Base-by-base conservation (phyloP, 1,140 invertebrate genomes). In the Coelopa frigida region DNA sequence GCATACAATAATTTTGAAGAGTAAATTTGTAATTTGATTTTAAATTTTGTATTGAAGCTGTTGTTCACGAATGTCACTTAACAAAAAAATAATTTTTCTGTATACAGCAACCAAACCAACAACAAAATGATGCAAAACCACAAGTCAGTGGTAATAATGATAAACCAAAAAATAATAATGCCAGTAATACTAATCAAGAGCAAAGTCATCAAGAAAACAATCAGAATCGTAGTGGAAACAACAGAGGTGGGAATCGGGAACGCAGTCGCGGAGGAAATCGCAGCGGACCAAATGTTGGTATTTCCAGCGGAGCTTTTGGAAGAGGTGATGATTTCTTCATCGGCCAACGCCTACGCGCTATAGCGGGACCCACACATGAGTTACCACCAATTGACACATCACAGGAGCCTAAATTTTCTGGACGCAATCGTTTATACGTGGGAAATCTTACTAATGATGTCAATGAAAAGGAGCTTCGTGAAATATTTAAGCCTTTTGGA, bases 391-490 rank as follows among this genome's bases (percentile, higher is more conserved):
- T 83, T 58, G 82, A 87, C 42, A 26, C 31, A 3, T 78, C 76
- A 36, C 67, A 77, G 37, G 82, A 89, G 58, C 84, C 88, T 48
- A 94, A 92, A 67, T 94, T 94, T 61, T 85, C 83, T 48, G 90
- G 91, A 1, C 78, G 92, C 51, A 95, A 91, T 71, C 79, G 94
- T 49, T 73, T 98, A 20, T 98, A 97, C 68, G 84, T 98, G 59
- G 94, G 94, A 22, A 98, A 98, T 73, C 73, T 98, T 4, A 83
- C 89, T 3, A 80, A 78, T 51, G 91, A 96, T 61, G 80, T 89
- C 0, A 83, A 80, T 10, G 92, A 97, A 71, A 83, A 90, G 47
- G 91, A 98, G 59, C 78, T 98, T 20, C 80, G 82, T 50, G 81
- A 84, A 48, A 69, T 98, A 66, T 94, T 96, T 59, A 74, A 76